Base-by-base conservation (phyloP, 2,888 invertebrate genomes). In the Brenthis daphne region DNA sequence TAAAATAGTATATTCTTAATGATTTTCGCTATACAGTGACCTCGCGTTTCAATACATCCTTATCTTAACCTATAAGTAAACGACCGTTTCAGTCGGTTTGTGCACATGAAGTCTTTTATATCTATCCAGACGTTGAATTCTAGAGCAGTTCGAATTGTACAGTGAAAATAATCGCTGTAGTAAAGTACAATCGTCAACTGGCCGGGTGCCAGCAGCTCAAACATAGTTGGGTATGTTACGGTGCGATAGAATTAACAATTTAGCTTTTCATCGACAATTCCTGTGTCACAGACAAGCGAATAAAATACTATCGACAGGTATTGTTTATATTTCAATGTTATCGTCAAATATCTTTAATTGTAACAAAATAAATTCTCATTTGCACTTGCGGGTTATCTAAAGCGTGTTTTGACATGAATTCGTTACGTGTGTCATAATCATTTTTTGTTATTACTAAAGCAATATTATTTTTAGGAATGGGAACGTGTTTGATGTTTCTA, bases 121-220 rank as follows among this genome's bases (percentile, higher is more conserved):
- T 82, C 83, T 82, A 85, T 72, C 77, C 77, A 78, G 69, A 77
- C 75, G 78, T 77, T 75, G 77, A 75, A 80, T 80, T 77, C 77
- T 77, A 77, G 83, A 84, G 81, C 83, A 83, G 82, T 85, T 85
- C 83, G 85, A 87, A 85, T 85, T 79, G 82, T 85, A 82, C 82
- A 81, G 85, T 84, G 84, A 84, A 87, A 88, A 88, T 88, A 88
- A 87, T 86, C 85, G 84, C 80, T 74, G 83, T 84, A 85, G 85
- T 87, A 85, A 85, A 86, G 85, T 83, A 88, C 84, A 89, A 85
- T 87, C 84, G 85, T 79, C 82, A 84, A 83, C 87, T 91, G 91
- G 91, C 89, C 80, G 76, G 68, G 72, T 85, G 90, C 91, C 91
- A 91, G 77, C 73, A 74, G 75, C 74, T 77, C 79, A 77, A 79